These are phyloP conservation scores for Cylas formicarius DNA, from an alignment of 1,140 invertebrate genomes.

Conservation along the genomic window DNA sequence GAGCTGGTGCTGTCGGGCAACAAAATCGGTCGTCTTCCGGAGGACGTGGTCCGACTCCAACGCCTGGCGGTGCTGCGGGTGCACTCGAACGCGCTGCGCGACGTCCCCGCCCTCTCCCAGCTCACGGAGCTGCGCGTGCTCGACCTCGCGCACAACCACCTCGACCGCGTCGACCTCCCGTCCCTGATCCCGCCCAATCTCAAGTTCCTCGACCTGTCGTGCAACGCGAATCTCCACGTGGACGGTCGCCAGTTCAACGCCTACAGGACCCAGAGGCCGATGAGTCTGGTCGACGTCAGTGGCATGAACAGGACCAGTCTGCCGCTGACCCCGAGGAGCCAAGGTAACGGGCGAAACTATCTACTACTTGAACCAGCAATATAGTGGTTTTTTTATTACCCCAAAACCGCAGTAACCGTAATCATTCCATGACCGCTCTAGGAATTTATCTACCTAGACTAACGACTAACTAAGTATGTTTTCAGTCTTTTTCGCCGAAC, in stretches of 20 bases:
- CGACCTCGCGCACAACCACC: constrained; percentile 77
- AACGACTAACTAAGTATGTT: too few relatives aligned
- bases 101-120: constrained; percentile 67
- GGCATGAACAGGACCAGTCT: constrained; percentile 62
- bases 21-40: constrained; percentile 65
- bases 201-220: constrained; percentile 77
- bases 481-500: too few relatives aligned
- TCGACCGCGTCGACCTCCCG: constrained; percentile 69
- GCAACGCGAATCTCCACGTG: constrained; percentile 71
- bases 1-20: constrained; percentile 79
- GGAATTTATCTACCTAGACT: too few relatives aligned
- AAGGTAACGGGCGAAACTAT: too few relatives aligned
- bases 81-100: constrained; percentile 71
- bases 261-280: constrained; percentile 64
- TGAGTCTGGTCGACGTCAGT: constrained; percentile 75
- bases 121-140: constrained; percentile 67
- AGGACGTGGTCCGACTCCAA: constrained; percentile 62
- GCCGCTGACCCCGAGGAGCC: constrained; percentile 54
- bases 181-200: constrained; percentile 70
- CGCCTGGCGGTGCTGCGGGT: constrained; percentile 69
- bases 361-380: too few relatives aligned
- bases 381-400: too few relatives aligned
- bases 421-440: too few relatives aligned
- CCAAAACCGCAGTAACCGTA: too few relatives aligned
- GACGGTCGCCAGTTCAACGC: constrained; percentile 72